A percentile compares a stretch with the other conserved stretches of the same genome.
These are phyloP conservation scores for Tupiocoris notatus DNA, from an alignment of 2,888 invertebrate species.

Conservation along the genomic window DNA sequence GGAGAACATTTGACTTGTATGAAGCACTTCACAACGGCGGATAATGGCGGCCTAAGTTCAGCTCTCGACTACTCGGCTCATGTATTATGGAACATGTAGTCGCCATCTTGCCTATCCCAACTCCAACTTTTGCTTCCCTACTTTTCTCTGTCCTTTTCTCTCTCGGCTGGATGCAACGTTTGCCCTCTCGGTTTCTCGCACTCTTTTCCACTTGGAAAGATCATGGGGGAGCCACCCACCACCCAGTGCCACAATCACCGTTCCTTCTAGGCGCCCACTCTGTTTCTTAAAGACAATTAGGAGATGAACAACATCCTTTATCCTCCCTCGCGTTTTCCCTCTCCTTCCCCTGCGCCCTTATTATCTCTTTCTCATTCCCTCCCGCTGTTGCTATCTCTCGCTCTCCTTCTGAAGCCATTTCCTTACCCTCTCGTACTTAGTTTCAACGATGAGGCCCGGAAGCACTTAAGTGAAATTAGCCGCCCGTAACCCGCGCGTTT, in stretches of 20 bases:
- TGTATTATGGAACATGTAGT: slow-evolving; percentile 43
- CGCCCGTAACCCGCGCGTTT: neutral
- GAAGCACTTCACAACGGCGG: slow-evolving; percentile 25
- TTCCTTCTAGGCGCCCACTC: no score
- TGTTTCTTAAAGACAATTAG: slow-evolving; percentile 35
- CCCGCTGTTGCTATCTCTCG: neutral
- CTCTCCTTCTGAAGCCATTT: neutral
- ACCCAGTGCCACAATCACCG: no score
- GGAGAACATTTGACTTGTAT: slow-evolving; percentile 39
- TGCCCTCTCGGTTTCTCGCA: slow-evolving; percentile 10
- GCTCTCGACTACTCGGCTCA: slow-evolving; percentile 34
- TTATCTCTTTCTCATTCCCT: neutral
- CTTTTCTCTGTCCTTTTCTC: neutral
- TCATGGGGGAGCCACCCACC: neutral
- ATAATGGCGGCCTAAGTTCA: slow-evolving; percentile 43
- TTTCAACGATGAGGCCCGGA: neutral
- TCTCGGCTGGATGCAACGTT: neutral
- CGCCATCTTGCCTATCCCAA: neutral
- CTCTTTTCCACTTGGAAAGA: neutral
- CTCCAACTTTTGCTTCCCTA: no score
- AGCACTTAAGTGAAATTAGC: neutral
- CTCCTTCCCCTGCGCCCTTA: neutral
- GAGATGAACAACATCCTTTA: slow-evolving; percentile 34
- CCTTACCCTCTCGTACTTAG: neutral
- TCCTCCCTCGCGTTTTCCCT: slow-evolving; percentile 24